Conservation (phyloP, 2,797 vertebrate genomes). For the Chrosomus eos region DNA sequence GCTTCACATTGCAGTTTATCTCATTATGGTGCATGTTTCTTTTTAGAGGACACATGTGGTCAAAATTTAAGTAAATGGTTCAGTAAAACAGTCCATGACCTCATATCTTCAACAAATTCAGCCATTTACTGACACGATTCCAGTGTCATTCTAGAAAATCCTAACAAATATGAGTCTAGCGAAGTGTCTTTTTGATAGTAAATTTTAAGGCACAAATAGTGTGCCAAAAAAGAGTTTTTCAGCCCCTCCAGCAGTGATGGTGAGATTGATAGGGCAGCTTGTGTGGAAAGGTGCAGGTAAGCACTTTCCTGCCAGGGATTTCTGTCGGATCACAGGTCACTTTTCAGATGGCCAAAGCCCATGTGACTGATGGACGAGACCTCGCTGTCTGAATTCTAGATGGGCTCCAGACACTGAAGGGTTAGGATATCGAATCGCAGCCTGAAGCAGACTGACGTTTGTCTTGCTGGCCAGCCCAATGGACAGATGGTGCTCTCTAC, state of each 20-base stretch:
- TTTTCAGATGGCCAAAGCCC: constrained; percentile 62
- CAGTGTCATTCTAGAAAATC: constrained; percentile 1
- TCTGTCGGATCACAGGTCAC: constrained; percentile 61
- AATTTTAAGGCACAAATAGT: constrained; percentile 21
- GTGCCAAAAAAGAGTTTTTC: constrained; percentile 26
- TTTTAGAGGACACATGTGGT: not conserved
- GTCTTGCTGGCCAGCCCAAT: constrained; percentile 24
- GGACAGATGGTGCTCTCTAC: constrained; percentile 14
- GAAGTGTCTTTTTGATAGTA: not conserved
- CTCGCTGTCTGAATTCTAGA: constrained; percentile 63
- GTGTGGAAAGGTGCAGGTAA: constrained; percentile 62
- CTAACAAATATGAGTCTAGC: not conserved
- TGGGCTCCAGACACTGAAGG: constrained; percentile 47
- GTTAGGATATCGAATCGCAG: constrained; percentile 53
- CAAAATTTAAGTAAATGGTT: not conserved
- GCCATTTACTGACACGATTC: not conserved
- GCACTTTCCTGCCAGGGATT: constrained; percentile 65
- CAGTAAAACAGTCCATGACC: not conserved
- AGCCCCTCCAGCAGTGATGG: constrained; percentile 41
- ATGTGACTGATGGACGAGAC: constrained; percentile 64
- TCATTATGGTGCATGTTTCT: not conserved
- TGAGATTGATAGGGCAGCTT: constrained; percentile 61
- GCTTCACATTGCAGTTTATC: not conserved
- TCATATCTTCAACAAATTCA: not conserved
- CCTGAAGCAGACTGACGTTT: constrained; percentile 27